Percentiles rank a stretch among this genome's conserved stretches.
phyloP scores from a whole-genome alignment of 2,113 vertebrate species.

The Coptodon bakossiorum region DNA sequence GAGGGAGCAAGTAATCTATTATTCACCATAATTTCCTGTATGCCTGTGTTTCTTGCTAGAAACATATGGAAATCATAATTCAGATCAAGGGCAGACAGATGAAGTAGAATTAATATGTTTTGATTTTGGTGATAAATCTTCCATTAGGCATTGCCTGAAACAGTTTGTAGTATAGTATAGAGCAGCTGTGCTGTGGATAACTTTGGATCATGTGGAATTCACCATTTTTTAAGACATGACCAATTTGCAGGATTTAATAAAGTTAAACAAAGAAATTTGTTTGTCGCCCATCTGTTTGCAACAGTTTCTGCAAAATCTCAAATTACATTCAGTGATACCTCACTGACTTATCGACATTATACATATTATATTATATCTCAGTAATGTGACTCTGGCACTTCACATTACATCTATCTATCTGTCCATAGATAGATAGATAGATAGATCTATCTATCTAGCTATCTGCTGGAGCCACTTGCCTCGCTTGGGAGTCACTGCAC shows the following conservation, averaged over 20 bases:
- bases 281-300: not conserved
- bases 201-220: not conserved
- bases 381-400: not conserved
- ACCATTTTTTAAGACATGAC: not conserved
- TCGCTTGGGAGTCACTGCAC: not conserved
- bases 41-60: not conserved
- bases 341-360: not conserved
- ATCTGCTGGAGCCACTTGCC: too few species aligned
- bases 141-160: not conserved
- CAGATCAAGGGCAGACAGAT: not conserved
- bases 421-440: fast-evolving
- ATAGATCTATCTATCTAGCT: fast-evolving
- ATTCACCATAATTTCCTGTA: not conserved
- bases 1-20: not conserved
- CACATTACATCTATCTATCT: not conserved
- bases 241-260: not conserved
- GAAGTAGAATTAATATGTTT: not conserved
- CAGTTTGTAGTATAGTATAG: not conserved
- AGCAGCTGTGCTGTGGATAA: not conserved
- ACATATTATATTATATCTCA: not conserved
- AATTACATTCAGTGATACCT: not conserved
- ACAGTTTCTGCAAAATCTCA: not conserved
- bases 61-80: not conserved
- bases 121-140: not conserved
- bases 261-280: not conserved